Conservation (phyloP, 2,113 vertebrate genomes). For the Urocitellus parryii region DNA sequence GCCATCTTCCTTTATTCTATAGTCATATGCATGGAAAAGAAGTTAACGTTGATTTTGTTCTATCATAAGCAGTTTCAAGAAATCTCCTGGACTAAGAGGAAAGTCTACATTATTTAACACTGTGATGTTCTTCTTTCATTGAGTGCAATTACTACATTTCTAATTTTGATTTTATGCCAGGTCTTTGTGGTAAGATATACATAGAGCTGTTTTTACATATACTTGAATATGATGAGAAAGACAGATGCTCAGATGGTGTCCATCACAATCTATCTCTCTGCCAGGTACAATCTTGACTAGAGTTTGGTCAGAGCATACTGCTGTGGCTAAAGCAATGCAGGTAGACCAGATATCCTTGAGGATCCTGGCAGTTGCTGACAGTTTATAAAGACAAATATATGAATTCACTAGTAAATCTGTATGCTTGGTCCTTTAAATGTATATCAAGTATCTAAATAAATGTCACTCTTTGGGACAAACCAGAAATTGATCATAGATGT, state of each 20-base stretch:
- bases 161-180: neutral
- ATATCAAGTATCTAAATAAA: neutral
- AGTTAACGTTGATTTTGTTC: neutral
- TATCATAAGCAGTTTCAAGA: slow-evolving; percentile 23
- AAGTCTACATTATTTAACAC: neutral
- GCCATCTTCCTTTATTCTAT: neutral
- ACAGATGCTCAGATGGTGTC: neutral
- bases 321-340: neutral
- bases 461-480: neutral
- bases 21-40: neutral
- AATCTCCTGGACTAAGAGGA: neutral
- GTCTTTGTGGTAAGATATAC: neutral
- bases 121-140: neutral
- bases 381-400: neutral
- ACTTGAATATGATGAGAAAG: neutral
- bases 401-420: neutral
- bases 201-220: neutral
- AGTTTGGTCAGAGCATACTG: neutral
- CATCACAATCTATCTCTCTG: neutral
- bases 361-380: neutral
- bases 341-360: neutral
- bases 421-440: neutral
- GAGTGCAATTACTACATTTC: neutral
- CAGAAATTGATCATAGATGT: neutral
- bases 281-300: neutral